Evolutionary conservation across 2,113 vertebrate species (phyloP).

Genomic region (Hemiscyllium ocellatum): DNA sequence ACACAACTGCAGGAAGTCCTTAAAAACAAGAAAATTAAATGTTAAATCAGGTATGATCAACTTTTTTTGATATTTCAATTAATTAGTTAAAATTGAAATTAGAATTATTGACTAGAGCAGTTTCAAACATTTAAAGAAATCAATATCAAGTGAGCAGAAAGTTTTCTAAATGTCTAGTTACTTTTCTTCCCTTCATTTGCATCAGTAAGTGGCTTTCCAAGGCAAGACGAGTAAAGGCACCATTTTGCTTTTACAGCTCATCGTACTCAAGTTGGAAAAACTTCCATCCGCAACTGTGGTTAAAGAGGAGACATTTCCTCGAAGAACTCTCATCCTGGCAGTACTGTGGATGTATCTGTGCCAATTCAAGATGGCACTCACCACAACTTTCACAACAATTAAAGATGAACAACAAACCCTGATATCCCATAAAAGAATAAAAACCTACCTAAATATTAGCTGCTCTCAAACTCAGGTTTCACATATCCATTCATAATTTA

Average conservation of each 20-base stretch:
- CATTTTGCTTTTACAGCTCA: not conserved
- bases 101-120: not conserved
- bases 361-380: not conserved
- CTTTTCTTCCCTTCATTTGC: not conserved
- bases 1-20: conserved; percentile 55
- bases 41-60: not conserved
- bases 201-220: not conserved
- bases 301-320: not conserved
- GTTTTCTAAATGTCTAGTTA: not conserved
- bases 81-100: not conserved
- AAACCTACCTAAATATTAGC: not conserved
- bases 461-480: not conserved
- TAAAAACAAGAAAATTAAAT: conserved; percentile 3
- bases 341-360: not conserved
- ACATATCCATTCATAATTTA: not conserved
- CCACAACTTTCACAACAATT: not conserved
- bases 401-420: not conserved
- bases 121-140: not conserved
- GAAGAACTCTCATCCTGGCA: too few species aligned
- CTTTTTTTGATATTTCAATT: not conserved
- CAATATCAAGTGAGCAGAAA: not conserved
- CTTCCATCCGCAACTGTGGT: not conserved
- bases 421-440: not conserved
- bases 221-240: not conserved
- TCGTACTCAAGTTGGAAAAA: not conserved